phyloP scores from a whole-genome alignment of 2,888 invertebrate species.

The Achlya flavicornis region DNA sequence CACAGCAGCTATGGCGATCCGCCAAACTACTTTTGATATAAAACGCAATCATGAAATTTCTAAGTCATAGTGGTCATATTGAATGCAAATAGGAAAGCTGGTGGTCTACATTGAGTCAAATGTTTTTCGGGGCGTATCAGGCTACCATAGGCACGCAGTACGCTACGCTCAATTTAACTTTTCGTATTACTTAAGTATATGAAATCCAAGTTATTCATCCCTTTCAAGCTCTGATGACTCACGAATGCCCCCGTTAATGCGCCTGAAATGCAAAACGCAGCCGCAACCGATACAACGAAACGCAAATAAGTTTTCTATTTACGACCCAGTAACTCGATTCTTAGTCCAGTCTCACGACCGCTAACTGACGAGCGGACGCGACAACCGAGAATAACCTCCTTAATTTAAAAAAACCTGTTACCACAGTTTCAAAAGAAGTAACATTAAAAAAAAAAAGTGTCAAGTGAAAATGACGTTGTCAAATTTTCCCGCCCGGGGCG shows the following conservation, averaged over 20 bases:
- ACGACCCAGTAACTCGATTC: conserved; percentile 56
- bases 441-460: conserved; percentile 23
- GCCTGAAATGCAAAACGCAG: conserved; percentile 47
- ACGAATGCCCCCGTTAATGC: conserved; percentile 27
- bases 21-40: background rate
- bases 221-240: conserved; percentile 36
- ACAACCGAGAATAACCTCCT: conserved; percentile 20
- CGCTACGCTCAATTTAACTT: background rate
- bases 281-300: conserved; percentile 34
- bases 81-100: background rate
- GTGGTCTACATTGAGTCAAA: too few species aligned
- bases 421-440: background rate
- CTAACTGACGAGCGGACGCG: conserved; percentile 54
- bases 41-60: background rate
- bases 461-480: conserved; percentile 28
- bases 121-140: background rate
- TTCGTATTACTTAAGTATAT: background rate
- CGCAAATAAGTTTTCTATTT: conserved; percentile 67
- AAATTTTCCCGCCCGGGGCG: conserved; percentile 27
- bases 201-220: background rate
- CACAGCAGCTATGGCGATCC: background rate
- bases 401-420: conserved; percentile 15
- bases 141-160: background rate
- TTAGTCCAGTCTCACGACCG: conserved; percentile 48
- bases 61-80: background rate